Evolutionary conservation across 2,113 vertebrate genomes (phyloP).

Genomic region (Paramormyrops kingsleyae): DNA sequence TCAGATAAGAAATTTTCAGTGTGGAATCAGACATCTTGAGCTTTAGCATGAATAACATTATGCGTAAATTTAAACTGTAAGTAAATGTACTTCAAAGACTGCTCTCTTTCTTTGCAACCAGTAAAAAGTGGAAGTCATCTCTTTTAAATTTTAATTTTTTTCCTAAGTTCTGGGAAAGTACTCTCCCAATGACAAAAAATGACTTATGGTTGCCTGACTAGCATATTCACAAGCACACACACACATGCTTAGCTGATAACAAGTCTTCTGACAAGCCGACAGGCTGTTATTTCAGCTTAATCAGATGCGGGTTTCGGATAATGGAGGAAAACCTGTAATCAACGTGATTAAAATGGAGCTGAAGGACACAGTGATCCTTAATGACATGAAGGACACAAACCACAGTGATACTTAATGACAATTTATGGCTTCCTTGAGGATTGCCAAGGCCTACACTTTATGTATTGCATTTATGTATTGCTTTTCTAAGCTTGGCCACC

Average conservation of each 20-base stretch:
- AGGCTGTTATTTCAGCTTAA: slow-evolving; percentile 23
- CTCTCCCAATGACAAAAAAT: background rate
- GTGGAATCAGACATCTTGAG: background rate
- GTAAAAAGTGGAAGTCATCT: background rate
- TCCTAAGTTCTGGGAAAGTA: background rate
- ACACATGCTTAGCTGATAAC: background rate
- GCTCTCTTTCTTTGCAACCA: background rate
- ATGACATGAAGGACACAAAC: background rate
- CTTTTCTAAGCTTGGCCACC: background rate
- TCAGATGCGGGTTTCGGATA: slow-evolving; percentile 8
- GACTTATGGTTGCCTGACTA: background rate
- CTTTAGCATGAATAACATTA: background rate
- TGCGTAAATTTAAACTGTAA: background rate
- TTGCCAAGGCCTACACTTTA: background rate
- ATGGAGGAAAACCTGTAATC: background rate
- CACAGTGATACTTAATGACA: slow-evolving; percentile 7
- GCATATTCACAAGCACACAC: background rate
- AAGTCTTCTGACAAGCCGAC: background rate
- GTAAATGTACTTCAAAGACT: background rate
- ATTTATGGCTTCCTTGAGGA: background rate
- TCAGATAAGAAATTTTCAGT: background rate
- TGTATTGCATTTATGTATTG: background rate
- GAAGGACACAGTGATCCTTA: background rate
- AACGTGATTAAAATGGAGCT: background rate
- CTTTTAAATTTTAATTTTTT: background rate